Evolutionary conservation across 2,888 invertebrate species (phyloP).

Genomic region (Pecten maximus): DNA sequence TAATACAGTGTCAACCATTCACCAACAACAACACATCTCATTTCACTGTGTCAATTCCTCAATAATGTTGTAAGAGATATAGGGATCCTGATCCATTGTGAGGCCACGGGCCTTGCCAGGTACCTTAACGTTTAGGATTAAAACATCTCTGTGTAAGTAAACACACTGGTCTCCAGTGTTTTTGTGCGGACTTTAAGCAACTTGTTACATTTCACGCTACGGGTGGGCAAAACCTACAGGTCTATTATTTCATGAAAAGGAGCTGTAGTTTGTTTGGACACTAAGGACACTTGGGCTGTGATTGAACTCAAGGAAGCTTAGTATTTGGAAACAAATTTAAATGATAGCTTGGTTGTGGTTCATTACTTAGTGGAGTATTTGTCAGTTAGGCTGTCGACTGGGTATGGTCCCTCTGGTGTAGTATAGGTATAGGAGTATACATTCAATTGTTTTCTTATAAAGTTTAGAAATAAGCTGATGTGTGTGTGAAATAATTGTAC

Average conservation of each 20-base stretch:
- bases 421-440: too few species aligned
- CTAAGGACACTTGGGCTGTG: background rate
- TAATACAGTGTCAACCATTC: conserved; percentile 33
- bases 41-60: conserved; percentile 30
- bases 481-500: too few species aligned
- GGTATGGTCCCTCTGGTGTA: too few species aligned
- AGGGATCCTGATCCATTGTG: background rate
- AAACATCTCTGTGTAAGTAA: background rate
- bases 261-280: conserved; percentile 1
- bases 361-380: background rate
- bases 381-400: background rate
- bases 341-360: background rate
- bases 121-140: background rate
- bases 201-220: conserved; percentile 12
- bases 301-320: conserved; percentile 10
- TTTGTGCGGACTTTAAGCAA: background rate
- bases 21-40: background rate
- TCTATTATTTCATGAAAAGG: conserved; percentile 16
- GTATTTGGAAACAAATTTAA: conserved; percentile 13
- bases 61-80: conserved; percentile 25
- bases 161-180: background rate
- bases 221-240: background rate
- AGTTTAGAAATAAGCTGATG: too few species aligned
- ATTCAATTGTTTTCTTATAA: too few species aligned
- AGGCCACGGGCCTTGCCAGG: background rate